phyloP scores from a whole-genome alignment of 2,113 vertebrate species.

The Turdus rufiventris region DNA sequence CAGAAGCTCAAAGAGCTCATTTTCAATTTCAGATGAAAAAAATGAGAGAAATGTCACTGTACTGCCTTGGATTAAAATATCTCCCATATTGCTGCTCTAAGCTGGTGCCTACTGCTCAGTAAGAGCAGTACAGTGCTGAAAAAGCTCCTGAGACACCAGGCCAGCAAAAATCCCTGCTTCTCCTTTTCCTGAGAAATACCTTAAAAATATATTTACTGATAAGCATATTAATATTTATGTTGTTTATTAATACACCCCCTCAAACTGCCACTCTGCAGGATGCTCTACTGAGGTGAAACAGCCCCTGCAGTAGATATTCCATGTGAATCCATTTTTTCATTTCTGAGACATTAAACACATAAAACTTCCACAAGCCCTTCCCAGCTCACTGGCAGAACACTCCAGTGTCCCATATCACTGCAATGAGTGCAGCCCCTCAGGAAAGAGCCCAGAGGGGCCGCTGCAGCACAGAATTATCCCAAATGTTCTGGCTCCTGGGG shows the following conservation, averaged over 20 bases:
- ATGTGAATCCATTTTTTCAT: neutral
- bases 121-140: conserved; percentile 16
- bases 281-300: neutral
- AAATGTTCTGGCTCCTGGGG: neutral
- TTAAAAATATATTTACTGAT: neutral
- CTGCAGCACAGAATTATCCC: neutral
- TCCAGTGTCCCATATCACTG: accelerated
- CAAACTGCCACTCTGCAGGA: neutral
- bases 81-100: conserved; percentile 46
- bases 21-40: conserved; percentile 58
- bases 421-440: accelerated
- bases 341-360: neutral
- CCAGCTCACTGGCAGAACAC: neutral
- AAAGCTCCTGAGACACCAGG: conserved; percentile 20
- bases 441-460: neutral
- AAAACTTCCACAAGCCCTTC: neutral
- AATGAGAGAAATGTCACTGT: conserved; percentile 58
- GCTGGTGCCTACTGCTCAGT: conserved; percentile 46
- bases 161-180: neutral
- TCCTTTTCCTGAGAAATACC: neutral
- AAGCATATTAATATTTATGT: neutral
- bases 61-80: conserved; percentile 60
- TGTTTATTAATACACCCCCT: neutral
- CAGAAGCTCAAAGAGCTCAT: conserved; percentile 50
- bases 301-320: neutral